Evolutionary conservation across 35 echinoderm and acorn worm species (phyloP), one percentile per base, ranked within the genome.

Genomic region (Acanthaster planci): DNA sequence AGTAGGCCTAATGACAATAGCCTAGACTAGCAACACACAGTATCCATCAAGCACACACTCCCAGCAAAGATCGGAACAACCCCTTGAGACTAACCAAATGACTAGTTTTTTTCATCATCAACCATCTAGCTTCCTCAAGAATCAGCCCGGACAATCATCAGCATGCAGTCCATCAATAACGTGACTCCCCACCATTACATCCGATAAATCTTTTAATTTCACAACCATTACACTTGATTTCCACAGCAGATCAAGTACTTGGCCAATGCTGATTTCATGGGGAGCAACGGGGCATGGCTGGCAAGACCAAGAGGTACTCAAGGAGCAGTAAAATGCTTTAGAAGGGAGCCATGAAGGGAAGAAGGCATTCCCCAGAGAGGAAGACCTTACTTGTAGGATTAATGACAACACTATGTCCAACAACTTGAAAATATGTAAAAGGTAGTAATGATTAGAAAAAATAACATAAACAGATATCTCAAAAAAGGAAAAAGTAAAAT

Each of bases 171-270:
- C 87, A 89, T 84, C 80, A 89, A 89, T 84, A 80, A 39, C 44
- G 67, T 37, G 78, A 47, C 42, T 47, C 42, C 57, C 52, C 52
- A 21, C 52, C 38, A 39, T 37, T 36, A 59, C 38, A 82, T 50
- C 18, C 80, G 80, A 89, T 83, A 81, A 89, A 89, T 89, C 87
- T 89, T 89, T 89, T 89, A 89, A 89, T 89, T 89, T 89, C 80
- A 54, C 81, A 83, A 81, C 80, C 87, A 89, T 89, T 89, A 89
- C 79, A 81, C 38, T 84, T 89, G 80, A 89, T 89, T 89, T 89
- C 80, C 80, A n/a, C 82, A 55, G 68, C 38, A 34, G 68, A 84
- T 89, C 87, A 83, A 83, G 80, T 30, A 36, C 81, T 57, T 83
- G 53, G 27, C 56, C n/a, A 40, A n/a, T 58, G 51, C 51, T 26